These are phyloP conservation scores for Saccopteryx bilineata DNA, from an alignment of 2,113 vertebrate genomes.

Conservation along the genomic window DNA sequence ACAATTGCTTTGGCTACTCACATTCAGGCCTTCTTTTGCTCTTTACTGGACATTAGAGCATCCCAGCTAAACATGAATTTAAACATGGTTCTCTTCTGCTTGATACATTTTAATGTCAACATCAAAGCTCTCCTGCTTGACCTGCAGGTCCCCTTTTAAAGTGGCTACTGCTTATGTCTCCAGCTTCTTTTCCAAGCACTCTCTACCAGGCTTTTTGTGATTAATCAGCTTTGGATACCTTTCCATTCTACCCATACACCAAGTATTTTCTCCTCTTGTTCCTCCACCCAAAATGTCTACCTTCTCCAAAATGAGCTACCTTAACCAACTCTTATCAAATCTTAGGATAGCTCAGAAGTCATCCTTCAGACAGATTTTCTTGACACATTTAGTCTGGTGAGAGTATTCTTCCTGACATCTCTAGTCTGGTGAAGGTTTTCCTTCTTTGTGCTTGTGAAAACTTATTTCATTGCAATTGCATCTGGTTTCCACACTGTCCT, in stretches of 20 bases:
- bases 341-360: background rate
- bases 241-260: background rate
- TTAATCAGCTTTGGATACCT: background rate
- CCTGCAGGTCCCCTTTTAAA: background rate
- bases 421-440: background rate
- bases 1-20: background rate
- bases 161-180: background rate
- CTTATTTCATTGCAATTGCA: background rate
- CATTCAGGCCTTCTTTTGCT: background rate
- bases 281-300: background rate
- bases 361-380: background rate
- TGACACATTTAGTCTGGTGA: background rate
- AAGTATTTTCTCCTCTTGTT: background rate
- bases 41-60: background rate
- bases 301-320: background rate
- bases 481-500: background rate
- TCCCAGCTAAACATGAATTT: background rate
- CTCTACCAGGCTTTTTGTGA: background rate
- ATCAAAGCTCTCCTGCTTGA: background rate
- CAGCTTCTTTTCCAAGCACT: background rate
- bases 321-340: background rate
- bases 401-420: background rate
- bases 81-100: background rate
- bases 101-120: background rate
- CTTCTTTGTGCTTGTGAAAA: background rate